Base-by-base conservation (phyloP, 2,797 vertebrate genomes). In the Clarias platycephalus region DNA sequence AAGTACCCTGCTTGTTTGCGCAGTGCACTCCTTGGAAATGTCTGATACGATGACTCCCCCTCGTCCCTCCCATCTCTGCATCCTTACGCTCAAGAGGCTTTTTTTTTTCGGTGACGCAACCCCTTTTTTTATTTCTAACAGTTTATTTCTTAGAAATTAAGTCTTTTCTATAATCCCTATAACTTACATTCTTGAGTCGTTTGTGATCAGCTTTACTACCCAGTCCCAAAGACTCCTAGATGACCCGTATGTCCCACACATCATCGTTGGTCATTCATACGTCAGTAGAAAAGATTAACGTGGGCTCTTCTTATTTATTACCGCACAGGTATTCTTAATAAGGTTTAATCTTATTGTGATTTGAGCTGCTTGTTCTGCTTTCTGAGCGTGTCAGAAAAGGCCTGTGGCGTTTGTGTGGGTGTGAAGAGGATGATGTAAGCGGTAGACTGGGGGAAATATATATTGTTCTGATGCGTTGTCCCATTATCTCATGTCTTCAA, bases 361-460 rank as follows among this genome's bases (percentile, higher is more conserved):
- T 75, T 60, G 24, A 5, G 31, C 75, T 37, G 8, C 20, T 44
- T 8, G 37, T 71, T 71, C 67, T 82, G 63, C 9, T 72, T 72
- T 6, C 60, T 4, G 20, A 60, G 57, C 5, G 12, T 60, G 55
- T 75, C 9, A 44, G 44, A 57, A 84, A 37, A 22, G 64, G 37
- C 24, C 24, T 24, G 0, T 22, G 60, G 66, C 68, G 22, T 34
- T 81, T 64, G 26, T n/a, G 70, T 71, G 76, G 44, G 55, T 60
- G 57, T 83, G 20, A 66, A 16, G n/a, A 31, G 26, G 34, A 28
- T 86, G 62, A 81, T 81, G 72, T 58, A 86, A 80, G 78, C 7
- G 7, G 70, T 1, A 20, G 5, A 1, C 62, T 53, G 12, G 53
- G 55, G 31, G 18, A 66, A 66, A 64, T 64, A 31, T 13, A 13